These are phyloP conservation scores for Argyrosomus japonicus DNA, from an alignment of 2,113 vertebrate genomes.

Conservation along the genomic window DNA sequence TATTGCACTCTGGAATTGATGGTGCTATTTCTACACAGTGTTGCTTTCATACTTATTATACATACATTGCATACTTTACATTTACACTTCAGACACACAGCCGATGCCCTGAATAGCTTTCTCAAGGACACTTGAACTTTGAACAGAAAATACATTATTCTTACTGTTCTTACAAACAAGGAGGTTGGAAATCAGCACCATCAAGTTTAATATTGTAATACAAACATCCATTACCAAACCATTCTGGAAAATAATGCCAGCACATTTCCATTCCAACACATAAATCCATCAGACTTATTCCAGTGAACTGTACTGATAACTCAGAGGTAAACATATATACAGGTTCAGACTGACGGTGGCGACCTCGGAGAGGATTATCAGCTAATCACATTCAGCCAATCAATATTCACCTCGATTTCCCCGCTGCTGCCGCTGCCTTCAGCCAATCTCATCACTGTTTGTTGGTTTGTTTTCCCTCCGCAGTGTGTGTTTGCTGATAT, in stretches of 20 bases:
- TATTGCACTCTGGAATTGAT: too few relatives aligned
- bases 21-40: too few relatives aligned
- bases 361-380: conserved; percentile 3
- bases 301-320: background rate
- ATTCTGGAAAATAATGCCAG: background rate
- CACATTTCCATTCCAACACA: background rate
- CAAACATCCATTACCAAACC: background rate
- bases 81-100: background rate
- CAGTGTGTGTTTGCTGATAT: conserved; percentile 33
- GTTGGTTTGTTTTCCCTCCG: conserved; percentile 39
- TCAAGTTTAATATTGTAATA: background rate
- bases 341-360: background rate
- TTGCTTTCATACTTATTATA: background rate
- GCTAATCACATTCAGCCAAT: conserved; percentile 33
- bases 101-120: background rate
- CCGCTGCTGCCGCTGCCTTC: conserved; percentile 22
- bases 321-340: conserved; percentile 12
- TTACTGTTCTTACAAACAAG: background rate
- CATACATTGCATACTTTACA: background rate
- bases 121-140: background rate
- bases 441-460: conserved; percentile 44
- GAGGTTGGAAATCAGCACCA: background rate
- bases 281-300: background rate
- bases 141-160: background rate
- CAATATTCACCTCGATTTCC: conserved; percentile 35